These are phyloP conservation scores for Uloborus plumipes DNA, from an alignment of 2,888 invertebrate species.

Conservation along the genomic window DNA sequence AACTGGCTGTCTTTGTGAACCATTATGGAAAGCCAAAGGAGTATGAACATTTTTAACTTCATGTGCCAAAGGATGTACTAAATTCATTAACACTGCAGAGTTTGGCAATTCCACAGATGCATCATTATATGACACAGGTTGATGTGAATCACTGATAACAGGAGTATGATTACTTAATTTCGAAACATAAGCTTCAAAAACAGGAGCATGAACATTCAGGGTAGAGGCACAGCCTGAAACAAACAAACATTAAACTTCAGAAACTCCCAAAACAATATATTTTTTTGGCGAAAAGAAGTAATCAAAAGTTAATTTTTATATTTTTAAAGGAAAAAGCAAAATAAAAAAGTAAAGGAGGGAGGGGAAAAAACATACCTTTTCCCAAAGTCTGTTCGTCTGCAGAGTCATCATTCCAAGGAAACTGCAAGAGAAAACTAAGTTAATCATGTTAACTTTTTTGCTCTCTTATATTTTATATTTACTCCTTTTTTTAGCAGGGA, in stretches of 20 bases:
- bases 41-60: too few species aligned
- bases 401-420: constrained; percentile 32
- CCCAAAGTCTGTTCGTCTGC: not conserved
- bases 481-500: too few species aligned
- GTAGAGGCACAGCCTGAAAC: constrained; percentile 30
- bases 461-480: too few species aligned
- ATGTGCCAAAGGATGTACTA: too few species aligned
- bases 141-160: constrained; percentile 1
- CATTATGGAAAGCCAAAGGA: constrained; percentile 14
- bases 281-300: too few species aligned
- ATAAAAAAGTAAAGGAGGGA: not conserved
- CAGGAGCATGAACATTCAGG: constrained; percentile 55
- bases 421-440: constrained; percentile 22
- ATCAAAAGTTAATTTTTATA: too few species aligned
- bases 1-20: constrained; percentile 5
- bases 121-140: constrained; percentile 17
- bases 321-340: too few species aligned
- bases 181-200: constrained; percentile 30
- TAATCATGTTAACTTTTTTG: not conserved
- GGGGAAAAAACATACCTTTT: constrained; percentile 26
- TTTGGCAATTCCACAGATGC: not conserved
- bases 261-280: too few species aligned
- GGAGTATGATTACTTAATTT: not conserved
- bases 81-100: not conserved
- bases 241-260: not conserved